Evolutionary conservation across 2,888 invertebrate species (phyloP), one percentile per base, ranked within the genome.

Genomic region (Pseudococcus longispinus): DNA sequence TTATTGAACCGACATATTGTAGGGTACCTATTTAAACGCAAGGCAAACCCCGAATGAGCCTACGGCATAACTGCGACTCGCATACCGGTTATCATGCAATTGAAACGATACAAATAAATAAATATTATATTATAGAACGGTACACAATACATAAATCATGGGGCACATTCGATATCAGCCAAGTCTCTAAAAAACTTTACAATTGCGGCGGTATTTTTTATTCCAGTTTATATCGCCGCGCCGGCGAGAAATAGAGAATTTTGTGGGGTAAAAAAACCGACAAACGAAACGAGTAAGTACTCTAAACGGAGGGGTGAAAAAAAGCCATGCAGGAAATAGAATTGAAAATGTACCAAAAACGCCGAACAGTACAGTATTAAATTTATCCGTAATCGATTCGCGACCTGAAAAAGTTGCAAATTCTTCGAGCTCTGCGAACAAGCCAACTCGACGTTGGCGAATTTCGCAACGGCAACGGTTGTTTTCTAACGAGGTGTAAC

Each of bases 381-480:
- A 77, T 77, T 77, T 77, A 70, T 70, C 32, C 77, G 37, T 77
- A 77, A 77, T 77, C 32, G 77, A 77, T 77, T 77, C 77, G 77
- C 77, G 77, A 77, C 32, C 26, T 77, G 77, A 37, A 77, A 77
- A 77, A 77, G n/a, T 77, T 77, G 77, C 77, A 37, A 77, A 37
- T 77, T 65, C 65, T 65, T 26, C 4, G 1, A 77, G 77, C 37
- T n/a, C 32, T 11, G 26, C 77, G 77, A n/a, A n/a, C n/a, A 15
- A 37, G 37, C 37, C 37, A 15, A 46, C 44, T 15, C 15, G 11
- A 65, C 11, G 65, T 3, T 65, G 26, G 9, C 23, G 15, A 65
- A 65, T 65, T 65, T 65, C 26, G 26, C 11, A 26, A 65, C 65
- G 65, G 13, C 9, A 65, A n/a, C n/a, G n/a, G n/a, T 65, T 65